These are phyloP conservation scores for Uropsilus gracilis DNA, from an alignment of 2,113 vertebrate species.

Conservation along the genomic window DNA sequence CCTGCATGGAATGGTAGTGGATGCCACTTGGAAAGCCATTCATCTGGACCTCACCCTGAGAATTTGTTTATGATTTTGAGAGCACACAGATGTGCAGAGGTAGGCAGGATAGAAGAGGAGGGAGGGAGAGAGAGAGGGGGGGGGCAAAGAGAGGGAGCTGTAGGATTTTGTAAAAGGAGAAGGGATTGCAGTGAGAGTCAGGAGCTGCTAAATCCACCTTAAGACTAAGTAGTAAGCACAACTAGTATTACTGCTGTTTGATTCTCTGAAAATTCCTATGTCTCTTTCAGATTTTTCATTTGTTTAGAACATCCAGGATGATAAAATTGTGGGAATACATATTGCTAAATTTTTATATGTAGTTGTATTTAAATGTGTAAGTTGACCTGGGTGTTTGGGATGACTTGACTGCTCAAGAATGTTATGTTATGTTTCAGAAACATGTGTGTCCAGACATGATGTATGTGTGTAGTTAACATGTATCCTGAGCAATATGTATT, in stretches of 20 bases:
- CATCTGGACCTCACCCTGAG: background rate
- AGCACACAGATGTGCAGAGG: background rate
- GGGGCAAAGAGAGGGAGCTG: too few relatives aligned
- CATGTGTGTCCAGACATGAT: background rate
- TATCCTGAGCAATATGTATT: background rate
- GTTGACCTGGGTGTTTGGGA: background rate
- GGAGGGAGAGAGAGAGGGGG: too few relatives aligned
- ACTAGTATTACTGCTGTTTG: background rate
- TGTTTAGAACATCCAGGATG: slow-evolving; percentile 18
- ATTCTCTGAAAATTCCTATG: background rate
- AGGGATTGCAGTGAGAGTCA: background rate
- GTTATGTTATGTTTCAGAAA: too few relatives aligned
- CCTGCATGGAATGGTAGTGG: background rate
- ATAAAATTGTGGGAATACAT: background rate
- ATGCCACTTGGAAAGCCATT: background rate
- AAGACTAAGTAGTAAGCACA: background rate
- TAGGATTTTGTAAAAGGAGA: background rate
- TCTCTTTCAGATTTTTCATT: slow-evolving; percentile 38
- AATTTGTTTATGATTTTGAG: background rate
- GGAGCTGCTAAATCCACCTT: background rate
- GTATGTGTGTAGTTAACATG: background rate
- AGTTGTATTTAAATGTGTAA: background rate
- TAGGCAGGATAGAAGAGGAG: background rate
- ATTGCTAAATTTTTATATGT: background rate
- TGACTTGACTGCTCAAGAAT: background rate